phyloP scores from a whole-genome alignment of 2,113 vertebrate species.

The Labeo catla region DNA sequence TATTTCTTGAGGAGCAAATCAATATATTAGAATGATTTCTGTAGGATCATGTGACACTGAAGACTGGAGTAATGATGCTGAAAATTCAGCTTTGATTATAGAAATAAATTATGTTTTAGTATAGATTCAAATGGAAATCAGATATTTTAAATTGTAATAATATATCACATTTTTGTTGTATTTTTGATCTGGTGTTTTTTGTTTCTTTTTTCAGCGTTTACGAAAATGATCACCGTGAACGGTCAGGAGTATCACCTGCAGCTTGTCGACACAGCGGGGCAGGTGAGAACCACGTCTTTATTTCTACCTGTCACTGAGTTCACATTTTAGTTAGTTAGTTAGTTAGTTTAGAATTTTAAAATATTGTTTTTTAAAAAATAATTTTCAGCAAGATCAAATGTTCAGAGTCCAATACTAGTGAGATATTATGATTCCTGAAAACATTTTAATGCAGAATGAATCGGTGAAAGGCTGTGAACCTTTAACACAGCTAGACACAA shows the following conservation, averaged over 20 bases:
- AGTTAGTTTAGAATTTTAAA: no score
- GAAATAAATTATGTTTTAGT: neutral
- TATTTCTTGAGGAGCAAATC: neutral
- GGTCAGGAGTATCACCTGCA: slow-evolving; percentile 99
- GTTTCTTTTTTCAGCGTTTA: slow-evolving; percentile 85
- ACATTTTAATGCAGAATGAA: neutral
- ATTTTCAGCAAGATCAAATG: no score
- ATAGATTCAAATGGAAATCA: neutral
- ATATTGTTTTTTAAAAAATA: no score
- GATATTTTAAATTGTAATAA: accelerated
- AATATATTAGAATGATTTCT: neutral
- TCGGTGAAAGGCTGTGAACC: no score
- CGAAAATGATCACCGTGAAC: slow-evolving; percentile 98
- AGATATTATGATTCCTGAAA: neutral
- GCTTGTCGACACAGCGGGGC: slow-evolving; percentile 96
- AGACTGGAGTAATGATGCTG: slow-evolving; percentile 1
- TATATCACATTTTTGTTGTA: neutral
- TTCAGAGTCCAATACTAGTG: neutral
- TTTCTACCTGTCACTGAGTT: no score
- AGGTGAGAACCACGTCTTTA: slow-evolving; percentile 75
- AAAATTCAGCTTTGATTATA: neutral
- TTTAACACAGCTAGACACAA: no score
- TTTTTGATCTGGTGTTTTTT: slow-evolving; percentile 17
- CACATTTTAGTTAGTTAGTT: no score
- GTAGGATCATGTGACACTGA: neutral